Evolutionary conservation across 2,113 vertebrate species (phyloP).

Genomic region (Balaenoptera acutorostrata): DNA sequence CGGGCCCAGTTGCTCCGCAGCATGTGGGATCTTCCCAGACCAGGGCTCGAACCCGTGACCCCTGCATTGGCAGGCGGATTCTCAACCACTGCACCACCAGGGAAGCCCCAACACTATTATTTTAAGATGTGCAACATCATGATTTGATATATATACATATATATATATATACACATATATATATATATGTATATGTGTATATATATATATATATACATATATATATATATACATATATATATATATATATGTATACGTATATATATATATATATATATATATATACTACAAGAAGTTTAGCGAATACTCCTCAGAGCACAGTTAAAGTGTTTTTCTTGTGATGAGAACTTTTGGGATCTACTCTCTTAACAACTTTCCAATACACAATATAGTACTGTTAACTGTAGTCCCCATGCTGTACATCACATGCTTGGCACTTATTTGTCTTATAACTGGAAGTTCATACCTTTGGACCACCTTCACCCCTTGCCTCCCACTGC

Average conservation of each 20-base stretch:
- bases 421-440: neutral
- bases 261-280: neutral
- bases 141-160: neutral
- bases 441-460: neutral
- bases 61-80: too few relatives aligned
- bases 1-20: too few relatives aligned
- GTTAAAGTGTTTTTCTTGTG: neutral
- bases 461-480: too few relatives aligned
- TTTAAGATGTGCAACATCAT: neutral
- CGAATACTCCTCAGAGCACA: neutral
- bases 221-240: too few relatives aligned
- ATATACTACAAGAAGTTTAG: neutral
- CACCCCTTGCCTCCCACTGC: accelerated
- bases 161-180: too few relatives aligned
- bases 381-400: accelerated
- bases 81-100: too few relatives aligned
- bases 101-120: neutral
- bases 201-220: too few relatives aligned
- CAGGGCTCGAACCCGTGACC: too few relatives aligned
- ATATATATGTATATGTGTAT: too few relatives aligned
- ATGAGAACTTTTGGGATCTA: neutral
- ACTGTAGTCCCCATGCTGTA: neutral
- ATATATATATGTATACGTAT: too few relatives aligned
- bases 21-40: too few relatives aligned
- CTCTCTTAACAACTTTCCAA: neutral